Conservation (phyloP, 2,888 invertebrate species). For the Linnaemya tessellans region DNA sequence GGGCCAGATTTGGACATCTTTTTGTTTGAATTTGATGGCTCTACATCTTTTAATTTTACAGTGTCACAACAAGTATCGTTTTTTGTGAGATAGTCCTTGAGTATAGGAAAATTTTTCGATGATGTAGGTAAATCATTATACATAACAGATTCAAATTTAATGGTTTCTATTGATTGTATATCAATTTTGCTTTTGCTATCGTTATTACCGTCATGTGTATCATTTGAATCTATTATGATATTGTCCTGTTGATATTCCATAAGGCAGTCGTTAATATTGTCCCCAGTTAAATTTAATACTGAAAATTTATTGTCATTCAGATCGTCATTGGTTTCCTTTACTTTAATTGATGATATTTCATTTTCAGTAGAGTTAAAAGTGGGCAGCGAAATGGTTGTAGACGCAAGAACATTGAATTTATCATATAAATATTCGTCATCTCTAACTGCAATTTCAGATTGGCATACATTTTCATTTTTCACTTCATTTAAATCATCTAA, state of each 20-base stretch:
- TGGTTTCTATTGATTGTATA: constrained; percentile 64
- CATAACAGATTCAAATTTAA: constrained; percentile 31
- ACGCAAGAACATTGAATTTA: neutral
- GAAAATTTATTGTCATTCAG: neutral
- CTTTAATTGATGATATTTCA: neutral
- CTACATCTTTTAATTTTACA: too few relatives aligned
- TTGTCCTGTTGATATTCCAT: neutral
- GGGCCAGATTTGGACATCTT: too few relatives aligned
- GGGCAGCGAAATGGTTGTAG: neutral
- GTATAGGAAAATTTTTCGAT: neutral
- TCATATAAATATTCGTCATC: neutral
- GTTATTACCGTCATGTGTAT: neutral
- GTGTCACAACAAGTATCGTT: neutral
- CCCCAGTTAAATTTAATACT: neutral
- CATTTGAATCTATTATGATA: neutral
- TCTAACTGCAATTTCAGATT: neutral
- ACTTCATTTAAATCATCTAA: constrained; percentile 35
- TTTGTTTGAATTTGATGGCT: too few relatives aligned
- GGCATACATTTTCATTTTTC: neutral
- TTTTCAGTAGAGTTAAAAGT: neutral
- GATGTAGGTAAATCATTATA: constrained; percentile 11
- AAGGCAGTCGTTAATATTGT: neutral
- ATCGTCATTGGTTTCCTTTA: neutral
- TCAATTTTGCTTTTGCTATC: constrained; percentile 55
- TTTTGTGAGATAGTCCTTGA: neutral